Evolutionary conservation across 2,797 vertebrate species (phyloP), one percentile per base, ranked within the genome.

Genomic region (Agapornis canus): DNA sequence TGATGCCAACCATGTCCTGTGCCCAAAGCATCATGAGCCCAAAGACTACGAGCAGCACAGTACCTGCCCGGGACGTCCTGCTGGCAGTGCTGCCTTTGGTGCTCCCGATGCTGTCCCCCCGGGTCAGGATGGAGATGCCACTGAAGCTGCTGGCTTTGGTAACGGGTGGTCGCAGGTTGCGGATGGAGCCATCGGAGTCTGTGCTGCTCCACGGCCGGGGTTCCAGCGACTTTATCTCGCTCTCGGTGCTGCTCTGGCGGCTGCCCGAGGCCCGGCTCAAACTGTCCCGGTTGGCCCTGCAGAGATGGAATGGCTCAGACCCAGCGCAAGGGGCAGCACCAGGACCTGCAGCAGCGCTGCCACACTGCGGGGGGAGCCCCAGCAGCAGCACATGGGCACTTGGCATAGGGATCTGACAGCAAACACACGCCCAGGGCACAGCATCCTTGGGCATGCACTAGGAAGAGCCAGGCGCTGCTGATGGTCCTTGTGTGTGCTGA

Each of bases 131-230:
- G 97, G 99, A 99, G 98, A 99, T 99, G 82, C 99, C 99, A 12
- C 99, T 99, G 98, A 99, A 99, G 98, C 99, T 99, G 98, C 99
- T 99, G 98, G 99, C 99, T 97, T 99, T 99, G 84, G 99, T 99
- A 91, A 99, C 99, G 0, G 99, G 99, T 0, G 99, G 99, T 71
- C 99, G 96, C 94, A 99, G 98, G 68, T 91, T 99, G 86, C 99
- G 99, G 97, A 98, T 98, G 69, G 99, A 99, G 96, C 99, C 99
- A 15, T 99, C 99, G 0, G 99, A 99, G 89, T 99, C 99, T 0
- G 99, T 99, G 98, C 99, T 99, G 98, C 99, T 99, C 99, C 99
- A 99, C 3, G 99, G 99, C 72, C 99, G 98, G 1, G 99, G 99
- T 95, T 99, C 99, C 98, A 99, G 98, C 7, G 99, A 98, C 94